These are phyloP conservation scores for Heliconius himera DNA, from an alignment of 1,140 invertebrate species.

Conservation along the genomic window DNA sequence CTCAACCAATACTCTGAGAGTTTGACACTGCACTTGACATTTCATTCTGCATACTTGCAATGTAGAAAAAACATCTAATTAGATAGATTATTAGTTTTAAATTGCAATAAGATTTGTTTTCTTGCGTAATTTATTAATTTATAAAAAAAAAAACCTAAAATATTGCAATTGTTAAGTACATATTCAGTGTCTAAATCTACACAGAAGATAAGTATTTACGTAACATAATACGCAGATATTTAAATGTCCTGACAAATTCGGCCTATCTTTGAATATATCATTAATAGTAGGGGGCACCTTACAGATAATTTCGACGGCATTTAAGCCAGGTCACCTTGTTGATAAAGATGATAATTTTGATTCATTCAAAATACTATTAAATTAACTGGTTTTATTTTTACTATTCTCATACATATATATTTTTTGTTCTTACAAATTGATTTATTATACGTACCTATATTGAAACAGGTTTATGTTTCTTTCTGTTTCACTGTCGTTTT, in stretches of 20 bases:
- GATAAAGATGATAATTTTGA: conserved; percentile 53
- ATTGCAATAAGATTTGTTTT: no score
- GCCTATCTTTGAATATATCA: conserved; percentile 7
- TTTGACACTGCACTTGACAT: no score
- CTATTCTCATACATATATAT: not conserved
- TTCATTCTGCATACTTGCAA: no score
- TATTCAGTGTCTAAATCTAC: not conserved
- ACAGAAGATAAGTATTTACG: not conserved
- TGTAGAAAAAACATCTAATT: no score
- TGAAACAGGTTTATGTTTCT: not conserved
- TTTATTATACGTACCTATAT: not conserved
- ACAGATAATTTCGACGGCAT: conserved; percentile 49
- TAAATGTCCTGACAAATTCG: not conserved
- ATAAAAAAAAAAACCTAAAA: no score
- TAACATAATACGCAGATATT: not conserved
- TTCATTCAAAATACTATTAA: conserved; percentile 30
- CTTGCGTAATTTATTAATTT: no score
- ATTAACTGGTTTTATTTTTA: conserved; percentile 24
- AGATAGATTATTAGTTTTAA: no score
- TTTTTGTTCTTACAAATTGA: conserved; percentile 8
- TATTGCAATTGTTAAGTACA: no score
- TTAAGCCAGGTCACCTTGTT: conserved; percentile 53
- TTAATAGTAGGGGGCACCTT: conserved; percentile 49
- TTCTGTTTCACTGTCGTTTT: not conserved
- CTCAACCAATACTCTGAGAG: no score